These are phyloP conservation scores for Pachymerium ferrugineum DNA, from an alignment of 2,888 invertebrate species.

Conservation along the genomic window DNA sequence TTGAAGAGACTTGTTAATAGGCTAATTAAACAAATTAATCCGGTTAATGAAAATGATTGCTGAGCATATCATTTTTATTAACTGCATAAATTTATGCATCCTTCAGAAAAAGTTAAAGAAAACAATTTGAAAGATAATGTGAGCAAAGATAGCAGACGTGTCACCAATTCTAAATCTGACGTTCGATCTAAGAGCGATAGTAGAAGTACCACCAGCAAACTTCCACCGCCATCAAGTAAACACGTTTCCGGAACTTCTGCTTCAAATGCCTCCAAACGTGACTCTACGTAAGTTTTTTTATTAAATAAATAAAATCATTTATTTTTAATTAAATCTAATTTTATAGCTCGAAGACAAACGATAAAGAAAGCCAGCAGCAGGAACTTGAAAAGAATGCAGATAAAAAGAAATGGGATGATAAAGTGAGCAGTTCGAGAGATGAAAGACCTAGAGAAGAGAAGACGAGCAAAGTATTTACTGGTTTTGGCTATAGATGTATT, in stretches of 20 bases:
- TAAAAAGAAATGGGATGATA: neutral
- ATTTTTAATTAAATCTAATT: too few species aligned
- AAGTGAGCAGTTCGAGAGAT: neutral
- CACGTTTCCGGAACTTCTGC: neutral
- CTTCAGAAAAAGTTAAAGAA: conserved; percentile 11
- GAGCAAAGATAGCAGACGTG: neutral
- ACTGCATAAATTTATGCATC: too few species aligned
- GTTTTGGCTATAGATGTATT: neutral
- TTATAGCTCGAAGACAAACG: neutral
- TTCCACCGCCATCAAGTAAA: neutral
- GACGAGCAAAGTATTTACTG: neutral
- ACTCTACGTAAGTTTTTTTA: too few species aligned
- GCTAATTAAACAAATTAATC: too few species aligned
- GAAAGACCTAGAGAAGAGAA: neutral
- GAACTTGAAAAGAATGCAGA: conserved; percentile 14
- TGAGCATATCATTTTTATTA: too few species aligned
- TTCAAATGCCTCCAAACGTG: neutral
- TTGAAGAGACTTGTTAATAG: neutral
- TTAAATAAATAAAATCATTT: too few species aligned
- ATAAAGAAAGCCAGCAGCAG: neutral
- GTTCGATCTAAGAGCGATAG: neutral
- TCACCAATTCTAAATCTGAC: neutral
- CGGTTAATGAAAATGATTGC: too few species aligned
- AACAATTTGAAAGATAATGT: conserved; percentile 11
- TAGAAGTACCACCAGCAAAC: neutral